Evolutionary conservation across 2,113 vertebrate species (phyloP).

Genomic region (Paralichthys olivaceus): DNA sequence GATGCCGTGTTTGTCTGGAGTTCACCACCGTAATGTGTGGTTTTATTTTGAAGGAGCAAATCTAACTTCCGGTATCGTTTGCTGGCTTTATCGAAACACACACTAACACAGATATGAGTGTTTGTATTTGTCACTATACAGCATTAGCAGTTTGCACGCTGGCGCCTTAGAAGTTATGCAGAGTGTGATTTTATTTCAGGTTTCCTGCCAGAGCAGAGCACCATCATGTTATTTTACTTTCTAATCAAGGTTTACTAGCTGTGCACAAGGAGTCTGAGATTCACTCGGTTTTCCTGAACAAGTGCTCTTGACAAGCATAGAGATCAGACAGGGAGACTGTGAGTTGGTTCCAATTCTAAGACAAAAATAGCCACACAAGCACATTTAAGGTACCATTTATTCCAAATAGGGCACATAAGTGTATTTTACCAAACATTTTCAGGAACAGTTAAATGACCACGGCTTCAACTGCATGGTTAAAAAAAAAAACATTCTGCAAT

Average conservation of each 20-base stretch:
- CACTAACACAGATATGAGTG: neutral
- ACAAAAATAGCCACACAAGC: neutral
- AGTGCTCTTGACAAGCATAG: too few species aligned
- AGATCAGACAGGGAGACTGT: too few species aligned
- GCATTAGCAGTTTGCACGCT: neutral
- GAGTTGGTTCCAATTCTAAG: neutral
- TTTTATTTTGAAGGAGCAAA: slow-evolving; percentile 50
- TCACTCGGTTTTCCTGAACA: too few species aligned
- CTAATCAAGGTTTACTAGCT: neutral
- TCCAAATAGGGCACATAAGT: slow-evolving; percentile 66
- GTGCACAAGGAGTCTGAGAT: neutral
- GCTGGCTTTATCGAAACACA: neutral
- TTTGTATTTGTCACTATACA: neutral
- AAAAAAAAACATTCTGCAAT: slow-evolving; percentile 24
- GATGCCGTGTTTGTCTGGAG: neutral
- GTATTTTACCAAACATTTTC: slow-evolving; percentile 39
- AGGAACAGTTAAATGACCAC: slow-evolving; percentile 52
- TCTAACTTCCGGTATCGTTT: neutral
- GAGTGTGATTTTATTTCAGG: too few species aligned
- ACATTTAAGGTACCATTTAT: slow-evolving; percentile 56
- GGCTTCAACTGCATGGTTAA: slow-evolving; percentile 22
- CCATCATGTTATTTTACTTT: neutral
- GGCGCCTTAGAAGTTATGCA: neutral
- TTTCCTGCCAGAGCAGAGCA: too few species aligned
- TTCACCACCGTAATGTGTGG: neutral